phyloP scores from a whole-genome alignment of 1,140 invertebrate species.

The Meloidogyne floridensis region DNA sequence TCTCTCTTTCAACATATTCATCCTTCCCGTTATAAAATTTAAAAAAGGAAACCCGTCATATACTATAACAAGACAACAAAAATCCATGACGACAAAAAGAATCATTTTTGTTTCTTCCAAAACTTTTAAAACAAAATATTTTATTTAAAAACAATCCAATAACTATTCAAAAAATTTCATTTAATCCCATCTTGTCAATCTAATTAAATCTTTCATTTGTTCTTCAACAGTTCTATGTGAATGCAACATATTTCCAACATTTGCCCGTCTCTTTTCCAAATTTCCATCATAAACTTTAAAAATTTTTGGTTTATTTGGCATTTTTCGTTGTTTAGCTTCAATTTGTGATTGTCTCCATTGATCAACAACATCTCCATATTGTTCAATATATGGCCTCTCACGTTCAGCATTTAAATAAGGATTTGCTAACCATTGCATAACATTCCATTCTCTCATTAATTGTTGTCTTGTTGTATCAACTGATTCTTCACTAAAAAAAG shows the following conservation, averaged over 20 bases:
- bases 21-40: not conserved
- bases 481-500: conserved; percentile 2
- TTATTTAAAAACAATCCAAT: not conserved
- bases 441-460: conserved; percentile 54
- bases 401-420: conserved; percentile 58
- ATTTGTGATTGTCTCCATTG: conserved; percentile 35
- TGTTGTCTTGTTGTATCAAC: conserved; percentile 49
- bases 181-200: conserved; percentile 59
- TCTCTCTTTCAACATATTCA: not conserved
- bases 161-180: conserved; percentile 9
- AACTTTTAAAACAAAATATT: not conserved
- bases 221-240: conserved; percentile 61
- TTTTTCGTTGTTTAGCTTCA: conserved; percentile 42
- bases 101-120: not conserved
- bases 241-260: conserved; percentile 58
- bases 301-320: conserved; percentile 56
- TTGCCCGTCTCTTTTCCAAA: conserved; percentile 44
- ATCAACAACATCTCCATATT: conserved; percentile 47
- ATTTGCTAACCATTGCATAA: conserved; percentile 58
- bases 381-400: conserved; percentile 52
- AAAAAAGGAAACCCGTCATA: not conserved
- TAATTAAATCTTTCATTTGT: conserved; percentile 47
- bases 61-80: not conserved
- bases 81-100: not conserved
- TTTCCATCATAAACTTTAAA: conserved; percentile 37